Conservation (phyloP, 2,888 invertebrate species). For the Gymnocheta viridis region DNA sequence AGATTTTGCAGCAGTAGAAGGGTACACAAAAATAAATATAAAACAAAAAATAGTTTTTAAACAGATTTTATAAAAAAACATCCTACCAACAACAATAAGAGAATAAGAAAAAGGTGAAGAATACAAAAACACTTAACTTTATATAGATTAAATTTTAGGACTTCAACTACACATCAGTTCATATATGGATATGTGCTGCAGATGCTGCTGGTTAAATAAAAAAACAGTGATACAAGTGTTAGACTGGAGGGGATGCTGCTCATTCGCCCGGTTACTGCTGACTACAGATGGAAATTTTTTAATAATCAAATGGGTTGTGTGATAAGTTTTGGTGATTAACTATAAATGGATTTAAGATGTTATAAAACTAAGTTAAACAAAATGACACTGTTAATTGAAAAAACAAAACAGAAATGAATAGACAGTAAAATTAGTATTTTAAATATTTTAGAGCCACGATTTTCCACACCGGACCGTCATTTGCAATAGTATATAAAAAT, state of each 20-base stretch:
- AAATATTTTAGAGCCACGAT: too few relatives aligned
- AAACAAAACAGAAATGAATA: too few relatives aligned
- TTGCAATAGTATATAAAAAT: too few relatives aligned
- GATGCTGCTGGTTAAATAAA: constrained; percentile 1
- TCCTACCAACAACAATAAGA: not conserved
- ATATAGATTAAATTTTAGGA: constrained; percentile 48
- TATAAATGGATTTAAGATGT: too few relatives aligned
- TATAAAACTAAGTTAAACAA: too few relatives aligned
- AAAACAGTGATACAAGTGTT: constrained; percentile 24
- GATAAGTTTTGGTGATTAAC: constrained; percentile 11
- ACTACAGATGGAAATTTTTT: not conserved
- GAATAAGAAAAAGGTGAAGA: constrained; percentile 7
- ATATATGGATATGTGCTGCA: not conserved
- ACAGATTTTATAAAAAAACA: not conserved
- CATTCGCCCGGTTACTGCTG: constrained; percentile 8
- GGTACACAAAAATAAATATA: not conserved
- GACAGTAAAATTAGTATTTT: too few relatives aligned
- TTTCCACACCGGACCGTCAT: not conserved
- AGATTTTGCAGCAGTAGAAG: not conserved
- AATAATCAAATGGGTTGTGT: not conserved
- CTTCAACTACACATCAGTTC: not conserved
- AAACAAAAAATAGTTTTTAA: not conserved
- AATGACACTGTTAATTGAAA: too few relatives aligned
- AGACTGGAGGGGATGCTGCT: constrained; percentile 52
- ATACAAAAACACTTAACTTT: constrained; percentile 45